These are phyloP conservation scores for Cydia splendana DNA, from an alignment of 1,140 invertebrate species.

Conservation along the genomic window DNA sequence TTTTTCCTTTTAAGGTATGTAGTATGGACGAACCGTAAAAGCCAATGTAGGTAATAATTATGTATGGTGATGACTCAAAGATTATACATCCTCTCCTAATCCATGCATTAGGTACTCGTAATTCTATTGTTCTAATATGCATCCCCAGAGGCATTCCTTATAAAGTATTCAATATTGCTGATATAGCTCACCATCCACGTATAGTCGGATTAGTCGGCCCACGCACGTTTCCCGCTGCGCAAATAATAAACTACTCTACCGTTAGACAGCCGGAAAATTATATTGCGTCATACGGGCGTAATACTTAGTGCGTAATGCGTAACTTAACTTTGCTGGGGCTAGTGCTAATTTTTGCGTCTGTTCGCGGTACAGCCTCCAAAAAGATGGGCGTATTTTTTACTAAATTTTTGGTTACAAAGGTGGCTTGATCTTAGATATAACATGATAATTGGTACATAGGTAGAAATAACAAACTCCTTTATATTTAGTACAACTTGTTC, in stretches of 20 bases:
- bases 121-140: slow-evolving; percentile 4
- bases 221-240: slow-evolving; percentile 8
- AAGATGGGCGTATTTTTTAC: too few species aligned
- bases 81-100: neutral
- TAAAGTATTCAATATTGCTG: slow-evolving; percentile 2
- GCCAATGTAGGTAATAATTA: too few species aligned
- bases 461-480: too few species aligned
- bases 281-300: neutral
- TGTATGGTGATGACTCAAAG: neutral
- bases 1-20: too few species aligned
- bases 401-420: too few species aligned
- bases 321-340: too few species aligned
- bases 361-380: too few species aligned
- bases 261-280: neutral
- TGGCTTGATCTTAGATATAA: too few species aligned
- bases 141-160: neutral
- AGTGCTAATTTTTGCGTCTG: neutral
- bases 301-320: neutral
- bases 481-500: too few species aligned
- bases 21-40: too few species aligned
- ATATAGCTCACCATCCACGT: slow-evolving; percentile 10
- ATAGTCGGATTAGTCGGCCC: neutral
- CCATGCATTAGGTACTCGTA: neutral
- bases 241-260: neutral
- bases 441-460: too few species aligned